Conservation (phyloP, 2,888 invertebrate genomes). For the Pegoplata infirma region DNA sequence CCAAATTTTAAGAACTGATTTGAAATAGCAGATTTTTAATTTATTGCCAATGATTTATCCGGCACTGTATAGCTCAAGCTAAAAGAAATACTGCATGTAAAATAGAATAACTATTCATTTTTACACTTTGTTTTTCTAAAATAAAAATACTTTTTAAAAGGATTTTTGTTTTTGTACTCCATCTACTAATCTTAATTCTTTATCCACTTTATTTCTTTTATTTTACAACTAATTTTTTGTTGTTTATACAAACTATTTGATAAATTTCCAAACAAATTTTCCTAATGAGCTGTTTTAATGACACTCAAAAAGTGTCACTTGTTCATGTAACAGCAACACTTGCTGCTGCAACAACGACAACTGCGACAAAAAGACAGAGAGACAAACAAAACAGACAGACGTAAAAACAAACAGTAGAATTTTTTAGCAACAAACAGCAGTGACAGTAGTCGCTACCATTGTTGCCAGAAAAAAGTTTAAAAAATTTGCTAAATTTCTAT, state of each 20-base stretch:
- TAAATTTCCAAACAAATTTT: conserved; percentile 62
- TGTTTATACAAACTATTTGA: conserved; percentile 54
- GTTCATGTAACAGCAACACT: conserved; percentile 55
- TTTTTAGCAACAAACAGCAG: not conserved
- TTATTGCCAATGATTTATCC: too few species aligned
- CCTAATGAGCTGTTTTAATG: conserved; percentile 63
- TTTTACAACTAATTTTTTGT: not conserved
- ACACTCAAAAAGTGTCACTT: conserved; percentile 59
- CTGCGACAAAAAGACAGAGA: not conserved
- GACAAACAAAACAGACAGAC: conserved; percentile 1
- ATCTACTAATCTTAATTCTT: not conserved
- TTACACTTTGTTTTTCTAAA: too few species aligned
- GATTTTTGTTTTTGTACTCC: not conserved
- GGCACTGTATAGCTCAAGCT: too few species aligned
- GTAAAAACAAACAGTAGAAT: conserved; percentile 1
- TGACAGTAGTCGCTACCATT: conserved; percentile 1
- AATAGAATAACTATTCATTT: too few species aligned
- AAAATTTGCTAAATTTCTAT: not conserved
- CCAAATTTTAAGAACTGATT: too few species aligned
- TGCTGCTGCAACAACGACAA: conserved; percentile 36
- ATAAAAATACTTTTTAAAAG: too few species aligned
- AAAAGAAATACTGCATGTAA: too few species aligned
- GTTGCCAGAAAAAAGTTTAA: too few species aligned
- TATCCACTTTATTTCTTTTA: not conserved
- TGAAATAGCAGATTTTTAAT: too few species aligned